Percentiles rank a stretch among this genome's conserved stretches.
Conservation (phyloP, 2,888 invertebrate species). For the Chalcis sispes region DNA sequence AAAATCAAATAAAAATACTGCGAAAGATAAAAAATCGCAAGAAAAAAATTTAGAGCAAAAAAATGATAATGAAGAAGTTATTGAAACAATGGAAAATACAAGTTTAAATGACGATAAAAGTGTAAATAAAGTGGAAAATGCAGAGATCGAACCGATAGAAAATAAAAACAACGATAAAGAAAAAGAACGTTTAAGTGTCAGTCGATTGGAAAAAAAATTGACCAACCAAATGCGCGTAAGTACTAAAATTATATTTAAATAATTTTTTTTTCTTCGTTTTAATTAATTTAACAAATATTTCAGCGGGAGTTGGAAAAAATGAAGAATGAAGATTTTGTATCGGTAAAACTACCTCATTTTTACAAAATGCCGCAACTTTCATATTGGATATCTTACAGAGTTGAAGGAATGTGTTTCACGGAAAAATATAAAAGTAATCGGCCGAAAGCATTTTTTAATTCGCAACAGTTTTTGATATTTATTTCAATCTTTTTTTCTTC, state of each 20-base stretch:
- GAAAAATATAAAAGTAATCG: slow-evolving; percentile 60
- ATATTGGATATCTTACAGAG: slow-evolving; percentile 69
- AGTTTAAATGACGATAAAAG: not conserved
- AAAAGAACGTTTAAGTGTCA: no score
- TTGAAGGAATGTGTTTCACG: slow-evolving; percentile 61
- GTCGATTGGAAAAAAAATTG: slow-evolving; percentile 28
- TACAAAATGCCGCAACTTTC: slow-evolving; percentile 68
- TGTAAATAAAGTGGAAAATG: not conserved
- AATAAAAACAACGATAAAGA: no score
- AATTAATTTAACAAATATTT: slow-evolving; percentile 17
- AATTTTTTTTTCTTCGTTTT: not conserved
- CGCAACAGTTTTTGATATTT: no score
- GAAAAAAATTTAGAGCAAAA: not conserved
- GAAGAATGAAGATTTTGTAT: slow-evolving; percentile 65
- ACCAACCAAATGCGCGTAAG: slow-evolving; percentile 24
- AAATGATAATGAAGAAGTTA: not conserved
- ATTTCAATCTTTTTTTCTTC: no score
- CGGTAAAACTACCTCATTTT: slow-evolving; percentile 69
- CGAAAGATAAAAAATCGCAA: not conserved
- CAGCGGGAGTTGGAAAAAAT: slow-evolving; percentile 66
- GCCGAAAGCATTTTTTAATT: no score
- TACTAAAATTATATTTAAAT: not conserved
- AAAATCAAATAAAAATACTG: not conserved
- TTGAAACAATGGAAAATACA: no score
- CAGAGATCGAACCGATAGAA: not conserved